These are phyloP conservation scores for Turritopsis rubra DNA, from an alignment of 30 jellyfish, hydroid and myxozoan genomes.

Conservation along the genomic window DNA sequence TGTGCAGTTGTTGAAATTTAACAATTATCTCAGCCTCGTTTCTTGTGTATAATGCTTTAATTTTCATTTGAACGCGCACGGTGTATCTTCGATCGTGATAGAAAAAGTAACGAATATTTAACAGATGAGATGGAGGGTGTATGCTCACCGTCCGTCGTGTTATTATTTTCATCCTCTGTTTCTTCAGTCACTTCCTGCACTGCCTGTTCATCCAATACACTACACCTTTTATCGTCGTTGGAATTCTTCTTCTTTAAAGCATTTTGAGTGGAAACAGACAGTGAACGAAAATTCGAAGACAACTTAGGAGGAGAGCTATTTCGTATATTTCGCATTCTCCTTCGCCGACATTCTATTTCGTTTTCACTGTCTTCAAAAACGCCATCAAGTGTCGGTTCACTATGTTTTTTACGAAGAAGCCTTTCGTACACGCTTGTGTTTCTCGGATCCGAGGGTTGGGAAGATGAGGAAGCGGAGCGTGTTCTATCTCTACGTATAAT, in stretches of 20 bases:
- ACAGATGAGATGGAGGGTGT: not conserved
- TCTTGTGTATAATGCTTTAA: no score
- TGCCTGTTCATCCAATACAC: not conserved
- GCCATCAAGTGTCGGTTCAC: not conserved
- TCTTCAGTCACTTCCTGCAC: not conserved
- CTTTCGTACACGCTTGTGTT: constrained; percentile 14
- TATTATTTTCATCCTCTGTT: not conserved
- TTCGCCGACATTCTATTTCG: constrained; percentile 1
- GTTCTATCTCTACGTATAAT: not conserved
- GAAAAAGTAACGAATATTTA: no score
- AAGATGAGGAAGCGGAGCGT: not conserved
- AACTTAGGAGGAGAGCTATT: constrained; percentile 14
- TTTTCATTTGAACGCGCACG: no score
- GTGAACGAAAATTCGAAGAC: not conserved
- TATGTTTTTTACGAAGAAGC: constrained; percentile 10
- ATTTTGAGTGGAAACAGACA: not conserved
- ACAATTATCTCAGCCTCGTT: no score
- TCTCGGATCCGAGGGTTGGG: constrained; percentile 13
- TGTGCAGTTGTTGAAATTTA: no score
- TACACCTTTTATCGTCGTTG: not conserved
- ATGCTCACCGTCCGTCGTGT: not conserved
- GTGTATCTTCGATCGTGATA: no score
- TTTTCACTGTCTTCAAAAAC: not conserved
- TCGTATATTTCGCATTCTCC: not conserved
- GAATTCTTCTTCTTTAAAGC: not conserved